Base-by-base conservation (phyloP, 2,888 invertebrate genomes). In the Gisinianus flammeolus region DNA sequence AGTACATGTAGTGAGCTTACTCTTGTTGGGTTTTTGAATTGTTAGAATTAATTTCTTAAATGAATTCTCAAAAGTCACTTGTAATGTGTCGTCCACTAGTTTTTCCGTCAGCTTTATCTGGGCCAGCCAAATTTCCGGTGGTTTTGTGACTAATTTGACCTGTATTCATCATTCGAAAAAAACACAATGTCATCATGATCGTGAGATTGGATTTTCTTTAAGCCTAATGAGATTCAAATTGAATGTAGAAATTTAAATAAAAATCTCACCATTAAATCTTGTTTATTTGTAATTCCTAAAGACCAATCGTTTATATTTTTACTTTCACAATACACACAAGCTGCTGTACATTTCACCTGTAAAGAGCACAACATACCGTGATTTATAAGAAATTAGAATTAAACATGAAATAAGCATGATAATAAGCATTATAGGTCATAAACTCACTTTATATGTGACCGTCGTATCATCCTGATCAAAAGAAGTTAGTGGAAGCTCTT, bases 111-210 rank as follows among this genome's bases (percentile, higher is more conserved):
- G 22, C 35, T 76, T 76, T 16, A 58, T n/a, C 4, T 76, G 26
- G 12, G 69, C 58, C 22, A 76, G 30, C 76, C 76, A 76, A 31
- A 76, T 58, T 19, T 76, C 76, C 3, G 67, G 76, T 3, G 76
- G 56, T 56, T 31, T 31, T 12, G 44, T 58, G 1, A 76, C 44
- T n/a, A 76, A 56, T 31, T 30, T 22, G 19, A 75, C 33, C 22
- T 35, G 35, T 8, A 35, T 8, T 35, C n/a, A n/a, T n/a, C n/a
- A n/a, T n/a, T n/a, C n/a, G n/a, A n/a, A n/a, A n/a, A n/a, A n/a
- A n/a, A n/a, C n/a, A n/a, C n/a, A n/a, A n/a, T n/a, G n/a, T n/a
- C n/a, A n/a, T n/a, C n/a, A n/a, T n/a, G n/a, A n/a, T n/a, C n/a
- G n/a, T n/a, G n/a, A n/a, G n/a, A n/a, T n/a, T n/a, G n/a, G n/a